Evolutionary conservation across 2,888 invertebrate genomes (phyloP), one percentile per base, ranked within the genome.

Genomic region (Agrenia bidenticulata): DNA sequence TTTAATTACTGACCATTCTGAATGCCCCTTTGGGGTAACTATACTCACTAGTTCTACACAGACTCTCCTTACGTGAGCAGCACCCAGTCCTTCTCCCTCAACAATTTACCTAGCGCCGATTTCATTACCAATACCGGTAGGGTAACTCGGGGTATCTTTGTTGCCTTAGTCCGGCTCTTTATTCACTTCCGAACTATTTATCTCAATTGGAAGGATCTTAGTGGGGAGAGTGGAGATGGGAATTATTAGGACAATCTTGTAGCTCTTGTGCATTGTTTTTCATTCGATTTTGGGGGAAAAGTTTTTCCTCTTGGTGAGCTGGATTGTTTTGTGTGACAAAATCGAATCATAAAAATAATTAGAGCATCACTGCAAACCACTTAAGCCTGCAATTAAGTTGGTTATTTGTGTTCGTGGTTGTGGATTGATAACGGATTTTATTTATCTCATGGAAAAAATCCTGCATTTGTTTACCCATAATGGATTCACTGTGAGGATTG

Each of bases 1-100:
- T 74, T 74, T 74, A 74, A 74, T 74, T 74, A 74, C 74, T 74
- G 73, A 74, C 73, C 73, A 73, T 67, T 74, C 73, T 74, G 70
- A 69, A 71, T 72, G 72, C 69, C 69, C 69, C 72, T 67, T 67
- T 62, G 64, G 67, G 72, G 67, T 64, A 60, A 59, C 63, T 26
- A 50, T 63, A 58, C 66, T 65, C 55, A 63, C 70, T 70, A 73
- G 74, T 74, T 74, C 66, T 67, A 70, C 70, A 67, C 69, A 67
- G 72, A 68, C 74, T 66, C 66, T 72, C 68, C 59, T 53, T 64
- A 67, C 66, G 72, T 64, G 72, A 72, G 72, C 72, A 72, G 17
- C 58, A 26, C 58, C 15, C 45, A 11, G 45, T 19, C 15, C 45
- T 4, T 9, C 19, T 19, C 45, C 45, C 19, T 45, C n/a, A n/a